Conservation (phyloP, 23 tunicate species). For the Halocynthia aurantium region DNA sequence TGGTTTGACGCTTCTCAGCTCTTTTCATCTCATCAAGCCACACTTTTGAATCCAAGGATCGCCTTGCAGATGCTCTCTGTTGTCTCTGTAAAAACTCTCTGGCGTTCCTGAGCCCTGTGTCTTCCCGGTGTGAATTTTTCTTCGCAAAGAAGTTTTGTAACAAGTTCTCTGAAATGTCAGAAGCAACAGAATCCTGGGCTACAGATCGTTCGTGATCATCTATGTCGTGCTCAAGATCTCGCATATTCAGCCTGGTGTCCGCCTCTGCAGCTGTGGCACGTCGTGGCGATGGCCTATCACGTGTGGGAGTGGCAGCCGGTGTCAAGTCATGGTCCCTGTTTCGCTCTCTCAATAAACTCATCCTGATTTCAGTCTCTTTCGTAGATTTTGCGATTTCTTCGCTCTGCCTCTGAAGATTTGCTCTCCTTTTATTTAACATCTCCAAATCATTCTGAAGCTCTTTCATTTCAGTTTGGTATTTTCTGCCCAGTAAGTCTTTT, state of each 20-base stretch:
- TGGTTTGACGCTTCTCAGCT: conserved; percentile 26
- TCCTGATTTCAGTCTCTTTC: conserved; percentile 3
- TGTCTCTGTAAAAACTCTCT: conserved; percentile 67
- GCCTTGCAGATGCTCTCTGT: conserved; percentile 40
- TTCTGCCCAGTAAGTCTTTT: conserved; percentile 15
- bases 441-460: conserved; percentile 57
- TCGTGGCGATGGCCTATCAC: neutral
- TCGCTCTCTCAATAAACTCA: neutral
- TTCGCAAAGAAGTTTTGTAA: conserved; percentile 14
- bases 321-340: neutral
- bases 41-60: conserved; percentile 27
- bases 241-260: neutral
- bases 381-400: conserved; percentile 23
- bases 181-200: conserved; percentile 10
- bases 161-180: neutral
- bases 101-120: conserved; percentile 50
- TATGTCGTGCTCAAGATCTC: conserved; percentile 12
- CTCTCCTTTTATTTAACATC: conserved; percentile 38
- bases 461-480: conserved; percentile 36
- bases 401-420: conserved; percentile 34
- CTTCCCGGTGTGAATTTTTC: conserved; percentile 53
- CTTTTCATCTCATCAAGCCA: conserved; percentile 47
- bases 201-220: conserved; percentile 8
- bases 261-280: neutral
- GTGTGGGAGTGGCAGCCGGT: neutral